Base-by-base conservation (phyloP, 2,113 vertebrate species). In the Alectura lathami region DNA sequence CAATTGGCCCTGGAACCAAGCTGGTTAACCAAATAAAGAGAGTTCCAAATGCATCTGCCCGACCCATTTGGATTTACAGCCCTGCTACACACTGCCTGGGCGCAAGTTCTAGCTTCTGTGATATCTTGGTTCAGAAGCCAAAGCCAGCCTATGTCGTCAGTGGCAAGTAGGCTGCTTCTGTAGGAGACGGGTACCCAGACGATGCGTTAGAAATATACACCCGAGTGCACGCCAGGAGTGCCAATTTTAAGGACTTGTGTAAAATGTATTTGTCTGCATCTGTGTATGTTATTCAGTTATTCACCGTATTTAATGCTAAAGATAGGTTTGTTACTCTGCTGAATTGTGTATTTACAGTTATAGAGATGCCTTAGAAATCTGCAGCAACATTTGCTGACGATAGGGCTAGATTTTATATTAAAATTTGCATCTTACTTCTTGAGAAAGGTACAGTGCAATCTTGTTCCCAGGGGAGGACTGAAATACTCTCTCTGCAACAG, bases 231-330 rank as follows among this genome's bases (percentile, higher is more conserved):
- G 29, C 18, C 73, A 64, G 67, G 3, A 67, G 22, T 7, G 77
- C 74, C 51, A 13, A 12, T 27, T 66, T 45, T 67, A 72, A 87
- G 82, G 72, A 60, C 50, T 83, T 20, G 34, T 60, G 59, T 36
- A n/a, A 79, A 80, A 73, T 3, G 10, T 20, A 15, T 62, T 54
- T 60, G 29, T 77, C 16, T 62, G 50, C 69, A 27, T 73, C 54
- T 88, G 57, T 56, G 11, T 85, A 54, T 88, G 40, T 48, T 21
- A 78, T 53, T 67, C 78, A 53, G 0, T 86, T 89, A 60, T 23
- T 94, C 63, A 69, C 50, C 6, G 81, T 91, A 79, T 88, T 94
- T 94, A 91, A 86, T 42, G 88, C 83, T 80, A 66, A 62, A 76
- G 47, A 45, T 64, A 17, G 48, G 47, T 21, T 75, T 73, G 48